Percentiles rank a stretch among this genome's conserved stretches.
These are phyloP conservation scores for Dendronephthya gigantea DNA, from an alignment of 64 coral and sea anemone species.

Conservation along the genomic window DNA sequence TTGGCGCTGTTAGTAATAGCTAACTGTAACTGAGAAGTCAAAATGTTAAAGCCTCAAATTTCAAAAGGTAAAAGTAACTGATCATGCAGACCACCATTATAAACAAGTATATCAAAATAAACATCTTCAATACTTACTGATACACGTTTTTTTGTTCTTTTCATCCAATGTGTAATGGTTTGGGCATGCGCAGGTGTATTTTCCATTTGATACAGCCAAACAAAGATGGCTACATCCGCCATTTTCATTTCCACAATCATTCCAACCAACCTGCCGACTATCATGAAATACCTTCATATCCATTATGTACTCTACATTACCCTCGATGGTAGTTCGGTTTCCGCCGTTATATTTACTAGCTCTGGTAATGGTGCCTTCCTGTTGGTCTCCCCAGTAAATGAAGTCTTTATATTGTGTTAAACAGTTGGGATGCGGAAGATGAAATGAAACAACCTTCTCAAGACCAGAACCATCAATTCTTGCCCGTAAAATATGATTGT, in stretches of 20 bases:
- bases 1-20: too few relatives aligned
- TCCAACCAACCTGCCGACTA: constrained; percentile 79
- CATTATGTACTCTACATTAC: constrained; percentile 48
- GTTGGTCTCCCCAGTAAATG: constrained; percentile 81
- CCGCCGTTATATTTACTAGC: constrained; percentile 81
- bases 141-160: constrained; percentile 46
- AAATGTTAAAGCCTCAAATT: too few relatives aligned
- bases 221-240: constrained; percentile 80
- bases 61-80: too few relatives aligned
- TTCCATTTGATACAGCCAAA: constrained; percentile 40
- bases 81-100: too few relatives aligned
- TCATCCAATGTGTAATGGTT: constrained; percentile 47
- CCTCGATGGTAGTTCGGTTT: constrained; percentile 52
- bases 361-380: constrained; percentile 49
- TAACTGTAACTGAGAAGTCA: too few relatives aligned
- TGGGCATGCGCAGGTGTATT: constrained; percentile 63
- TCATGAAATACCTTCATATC: constrained; percentile 80
- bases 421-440: constrained; percentile 29
- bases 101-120: background rate
- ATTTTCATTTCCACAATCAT: constrained; percentile 55
- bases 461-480: constrained; percentile 54
- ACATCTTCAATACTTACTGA: constrained; percentile 22
- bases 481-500: constrained; percentile 61
- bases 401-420: constrained; percentile 67
- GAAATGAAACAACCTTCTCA: constrained; percentile 28